A percentile compares a stretch with the other conserved stretches of the same genome.
Conservation (phyloP, 2,888 invertebrate species). For the Hyalella azteca region DNA sequence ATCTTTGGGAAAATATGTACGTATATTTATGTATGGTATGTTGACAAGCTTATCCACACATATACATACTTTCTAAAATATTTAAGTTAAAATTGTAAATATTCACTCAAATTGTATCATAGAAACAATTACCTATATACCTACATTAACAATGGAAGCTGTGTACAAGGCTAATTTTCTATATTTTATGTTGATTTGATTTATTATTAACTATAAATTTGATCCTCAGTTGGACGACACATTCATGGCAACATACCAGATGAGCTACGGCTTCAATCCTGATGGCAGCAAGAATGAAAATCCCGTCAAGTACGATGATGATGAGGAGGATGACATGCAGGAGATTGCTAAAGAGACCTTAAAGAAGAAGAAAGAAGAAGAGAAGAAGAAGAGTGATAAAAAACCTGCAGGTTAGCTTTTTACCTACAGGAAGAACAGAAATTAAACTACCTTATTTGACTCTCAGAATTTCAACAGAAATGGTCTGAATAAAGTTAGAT, state of each 20-base stretch:
- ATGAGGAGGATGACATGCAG: slow-evolving; percentile 38
- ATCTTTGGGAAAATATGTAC: too few species aligned
- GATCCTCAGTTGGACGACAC: slow-evolving; percentile 82
- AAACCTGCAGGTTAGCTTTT: slow-evolving; percentile 30
- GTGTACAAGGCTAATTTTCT: not conserved
- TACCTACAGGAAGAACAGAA: too few species aligned
- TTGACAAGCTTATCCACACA: too few species aligned
- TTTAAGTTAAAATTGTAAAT: too few species aligned
- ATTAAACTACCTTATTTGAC: too few species aligned
- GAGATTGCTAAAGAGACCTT: slow-evolving; percentile 12
- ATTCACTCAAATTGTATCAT: too few species aligned
- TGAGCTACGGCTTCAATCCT: slow-evolving; percentile 83
- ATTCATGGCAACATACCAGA: slow-evolving; percentile 93
- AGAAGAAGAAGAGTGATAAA: slow-evolving; percentile 13
- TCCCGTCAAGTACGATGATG: slow-evolving; percentile 62
- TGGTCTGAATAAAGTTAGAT: too few species aligned
- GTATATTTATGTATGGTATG: too few species aligned
- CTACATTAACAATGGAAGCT: not conserved
- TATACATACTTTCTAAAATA: too few species aligned
- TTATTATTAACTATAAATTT: not conserved
- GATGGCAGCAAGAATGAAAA: slow-evolving; percentile 55
- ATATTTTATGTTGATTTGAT: not conserved
- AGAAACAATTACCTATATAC: too few species aligned
- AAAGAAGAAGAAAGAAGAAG: slow-evolving; percentile 9
- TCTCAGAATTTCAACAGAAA: too few species aligned